phyloP scores from a whole-genome alignment of 2,797 vertebrate species.

The Onychomys torridus region DNA sequence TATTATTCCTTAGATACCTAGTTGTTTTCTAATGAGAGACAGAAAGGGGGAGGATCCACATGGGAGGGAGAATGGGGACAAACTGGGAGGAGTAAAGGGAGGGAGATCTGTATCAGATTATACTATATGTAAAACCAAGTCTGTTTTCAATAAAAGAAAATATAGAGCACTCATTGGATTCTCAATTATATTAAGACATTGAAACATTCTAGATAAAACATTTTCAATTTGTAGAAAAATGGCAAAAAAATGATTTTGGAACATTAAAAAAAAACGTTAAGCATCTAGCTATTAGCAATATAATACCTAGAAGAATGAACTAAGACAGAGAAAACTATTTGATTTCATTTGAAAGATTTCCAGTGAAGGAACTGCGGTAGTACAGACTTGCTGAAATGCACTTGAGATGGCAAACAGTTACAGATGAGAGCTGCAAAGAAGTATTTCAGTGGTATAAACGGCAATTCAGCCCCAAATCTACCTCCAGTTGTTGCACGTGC shows the following conservation, averaged over 20 bases:
- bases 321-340: background rate
- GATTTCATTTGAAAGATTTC: background rate
- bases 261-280: background rate
- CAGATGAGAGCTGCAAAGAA: background rate
- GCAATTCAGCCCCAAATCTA: constrained; percentile 57
- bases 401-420: background rate
- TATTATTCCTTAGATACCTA: background rate
- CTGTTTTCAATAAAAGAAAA: background rate
- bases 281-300: background rate
- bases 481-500: constrained; percentile 88
- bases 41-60: no score
- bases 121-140: background rate
- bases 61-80: background rate
- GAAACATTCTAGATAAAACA: background rate
- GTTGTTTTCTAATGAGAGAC: background rate
- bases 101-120: background rate
- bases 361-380: background rate
- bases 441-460: background rate
- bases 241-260: background rate
- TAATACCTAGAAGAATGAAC: background rate
- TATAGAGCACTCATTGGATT: background rate
- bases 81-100: background rate
- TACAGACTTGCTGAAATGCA: background rate
- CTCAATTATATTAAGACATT: background rate
- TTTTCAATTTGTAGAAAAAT: background rate